phyloP scores from a whole-genome alignment of 2,888 invertebrate genomes.

The Campaea margaritaria region DNA sequence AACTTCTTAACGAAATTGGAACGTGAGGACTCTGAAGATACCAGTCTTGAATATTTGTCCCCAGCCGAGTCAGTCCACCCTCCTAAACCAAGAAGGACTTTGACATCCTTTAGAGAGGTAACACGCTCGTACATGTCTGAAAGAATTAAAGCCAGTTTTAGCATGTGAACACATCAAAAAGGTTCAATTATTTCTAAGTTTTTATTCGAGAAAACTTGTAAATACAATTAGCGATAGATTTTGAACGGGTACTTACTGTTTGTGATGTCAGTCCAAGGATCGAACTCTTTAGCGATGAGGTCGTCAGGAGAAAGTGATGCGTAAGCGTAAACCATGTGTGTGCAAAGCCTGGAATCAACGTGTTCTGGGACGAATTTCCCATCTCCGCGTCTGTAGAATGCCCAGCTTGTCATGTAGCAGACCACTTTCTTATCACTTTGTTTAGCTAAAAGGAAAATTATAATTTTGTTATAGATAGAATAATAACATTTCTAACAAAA shows the following conservation, averaged over 20 bases:
- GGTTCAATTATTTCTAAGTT: no score
- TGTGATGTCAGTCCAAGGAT: slow-evolving; percentile 95
- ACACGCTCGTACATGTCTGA: slow-evolving; percentile 93
- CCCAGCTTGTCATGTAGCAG: slow-evolving; percentile 96
- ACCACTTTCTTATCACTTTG: slow-evolving; percentile 86
- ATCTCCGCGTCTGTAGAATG: slow-evolving; percentile 92
- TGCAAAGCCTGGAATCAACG: slow-evolving; percentile 92
- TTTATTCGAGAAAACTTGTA: no score
- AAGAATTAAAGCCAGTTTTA: background rate
- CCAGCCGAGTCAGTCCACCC: slow-evolving; percentile 98
- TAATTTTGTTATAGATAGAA: background rate
- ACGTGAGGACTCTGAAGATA: slow-evolving; percentile 87
- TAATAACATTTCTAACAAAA: no score
- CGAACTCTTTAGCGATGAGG: slow-evolving; percentile 91
- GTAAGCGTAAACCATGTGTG: slow-evolving; percentile 95
- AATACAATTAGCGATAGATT: no score
- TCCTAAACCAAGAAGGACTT: slow-evolving; percentile 93
- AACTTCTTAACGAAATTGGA: slow-evolving; percentile 89
- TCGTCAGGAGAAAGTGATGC: slow-evolving; percentile 93
- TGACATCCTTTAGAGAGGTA: slow-evolving; percentile 87
- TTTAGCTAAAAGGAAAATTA: slow-evolving; percentile 54
- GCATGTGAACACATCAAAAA: background rate
- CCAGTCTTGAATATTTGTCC: slow-evolving; percentile 93
- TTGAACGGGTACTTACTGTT: slow-evolving; percentile 87
- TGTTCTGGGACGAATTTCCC: slow-evolving; percentile 95